Evolutionary conservation across 2,888 invertebrate genomes (phyloP), one percentile per base, ranked within the genome.

Genomic region (Euphydryas editha): DNA sequence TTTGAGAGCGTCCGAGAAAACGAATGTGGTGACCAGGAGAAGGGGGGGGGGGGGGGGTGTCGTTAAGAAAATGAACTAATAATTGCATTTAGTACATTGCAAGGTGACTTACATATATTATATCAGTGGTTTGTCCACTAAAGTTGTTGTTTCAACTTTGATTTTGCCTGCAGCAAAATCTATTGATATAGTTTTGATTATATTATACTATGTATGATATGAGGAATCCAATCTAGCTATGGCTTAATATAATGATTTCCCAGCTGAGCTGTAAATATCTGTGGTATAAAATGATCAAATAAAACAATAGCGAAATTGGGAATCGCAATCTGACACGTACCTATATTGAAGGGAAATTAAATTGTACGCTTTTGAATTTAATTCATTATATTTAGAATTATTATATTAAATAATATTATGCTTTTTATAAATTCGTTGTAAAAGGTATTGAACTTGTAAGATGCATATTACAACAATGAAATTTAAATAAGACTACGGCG

Each of bases 201-300:
- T 20, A 24, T 49, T 44, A n/a, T n/a, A 47, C 51, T 11, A 47
- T 10, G 59, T 59, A 56, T 39, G 21, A 65, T 59, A 65, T 59
- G 37, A 58, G 44, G 36, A 61, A 61, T 55, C 63, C 69, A 67
- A 69, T 69, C 67, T 61, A 64, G 54, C 24, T 13, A 39, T 60
- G 36, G 58, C 18, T 69, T 42, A 64, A 46, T 58, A 64, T 67
- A 67, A 63, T 64, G 63, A 67, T 68, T 68, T 68, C 68, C 68
- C 69, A 36, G 54, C 30, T 54, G 63, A 55, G 46, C 59, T 20
- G 63, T 63, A 69, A 69, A 69, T 69, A 64, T 67, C 60, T 58
- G 58, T 18, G 51, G 51, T 37, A 17, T 47, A 37, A 51, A 55
- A 66, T 66, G 20, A 62, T 60, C 18, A 59, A 66, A 69, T 62